Conservation (phyloP, 1,140 invertebrate species). For the Megalonaias nervosa region DNA sequence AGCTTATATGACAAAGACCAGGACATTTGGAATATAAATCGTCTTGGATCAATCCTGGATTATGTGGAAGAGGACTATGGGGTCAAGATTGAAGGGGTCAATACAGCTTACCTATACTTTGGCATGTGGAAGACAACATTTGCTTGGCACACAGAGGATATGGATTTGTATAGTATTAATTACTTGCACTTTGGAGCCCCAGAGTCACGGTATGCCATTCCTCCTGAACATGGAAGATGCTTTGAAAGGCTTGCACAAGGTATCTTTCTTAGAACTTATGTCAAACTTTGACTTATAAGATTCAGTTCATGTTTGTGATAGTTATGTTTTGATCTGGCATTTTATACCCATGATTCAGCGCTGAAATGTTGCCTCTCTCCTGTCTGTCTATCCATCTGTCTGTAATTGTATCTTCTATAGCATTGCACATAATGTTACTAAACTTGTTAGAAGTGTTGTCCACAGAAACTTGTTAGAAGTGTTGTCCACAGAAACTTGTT, state of each 20-base stretch:
- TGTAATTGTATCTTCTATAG: too few species aligned
- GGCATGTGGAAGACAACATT: constrained; percentile 99
- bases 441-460: too few species aligned
- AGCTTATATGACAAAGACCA: constrained; percentile 90
- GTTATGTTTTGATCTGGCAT: too few species aligned
- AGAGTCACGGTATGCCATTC: constrained; percentile 97
- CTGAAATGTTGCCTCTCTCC: too few species aligned
- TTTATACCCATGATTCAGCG: too few species aligned
- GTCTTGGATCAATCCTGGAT: constrained; percentile 93
- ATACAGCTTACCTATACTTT: constrained; percentile 99
- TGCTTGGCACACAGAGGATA: constrained; percentile 99
- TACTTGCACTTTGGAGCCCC: constrained; percentile 97
- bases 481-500: too few species aligned
- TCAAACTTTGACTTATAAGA: too few species aligned
- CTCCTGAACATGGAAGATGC: constrained; percentile 91
- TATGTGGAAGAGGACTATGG: constrained; percentile 96
- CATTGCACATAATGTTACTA: too few species aligned
- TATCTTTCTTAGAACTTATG: constrained; percentile 23
- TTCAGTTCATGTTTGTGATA: too few species aligned
- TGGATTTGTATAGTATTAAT: constrained; percentile 99
- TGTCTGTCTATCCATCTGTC: too few species aligned
- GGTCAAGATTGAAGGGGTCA: constrained; percentile 97
- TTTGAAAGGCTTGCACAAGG: constrained; percentile 92
- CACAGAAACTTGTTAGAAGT: too few species aligned
- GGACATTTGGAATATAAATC: constrained; percentile 92